Percentiles rank a stretch among this genome's conserved stretches.
Conservation (phyloP, 1,140 invertebrate genomes). For the Paramacrobiotus metropolitanus region DNA sequence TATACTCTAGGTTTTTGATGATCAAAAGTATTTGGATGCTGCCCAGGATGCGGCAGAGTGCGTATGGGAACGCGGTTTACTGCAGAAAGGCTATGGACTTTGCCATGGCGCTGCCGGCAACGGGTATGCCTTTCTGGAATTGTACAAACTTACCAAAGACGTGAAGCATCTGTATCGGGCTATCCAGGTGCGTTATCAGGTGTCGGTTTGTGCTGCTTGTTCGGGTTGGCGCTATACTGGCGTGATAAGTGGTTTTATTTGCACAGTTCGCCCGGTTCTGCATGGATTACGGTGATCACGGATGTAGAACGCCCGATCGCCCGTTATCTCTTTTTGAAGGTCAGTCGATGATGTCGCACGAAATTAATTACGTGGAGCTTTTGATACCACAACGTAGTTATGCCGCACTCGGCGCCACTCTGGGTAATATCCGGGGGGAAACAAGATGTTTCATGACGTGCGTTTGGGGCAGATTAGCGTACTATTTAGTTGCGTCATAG, state of each 20-base stretch:
- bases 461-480: too few relatives aligned
- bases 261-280: conserved; percentile 62
- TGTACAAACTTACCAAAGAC: conserved; percentile 47
- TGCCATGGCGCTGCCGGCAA: conserved; percentile 82
- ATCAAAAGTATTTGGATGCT: conserved; percentile 44
- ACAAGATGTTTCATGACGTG: too few relatives aligned
- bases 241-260: neutral
- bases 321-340: conserved; percentile 66
- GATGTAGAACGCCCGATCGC: conserved; percentile 41
- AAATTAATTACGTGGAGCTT: too few relatives aligned
- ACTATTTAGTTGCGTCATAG: too few relatives aligned
- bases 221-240: neutral
- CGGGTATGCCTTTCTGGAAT: conserved; percentile 55
- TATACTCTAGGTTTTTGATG: conserved; percentile 31
- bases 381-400: too few relatives aligned
- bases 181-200: conserved; percentile 18
- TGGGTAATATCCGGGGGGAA: too few relatives aligned
- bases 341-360: conserved; percentile 11
- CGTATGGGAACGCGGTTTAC: conserved; percentile 57
- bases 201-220: neutral
- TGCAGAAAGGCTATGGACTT: conserved; percentile 65
- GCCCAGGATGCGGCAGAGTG: conserved; percentile 47
- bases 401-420: too few relatives aligned
- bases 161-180: conserved; percentile 43
- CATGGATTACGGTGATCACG: conserved; percentile 39